A percentile compares a stretch with the other conserved stretches of the same genome.
Conservation (phyloP, 2,888 invertebrate species). For the Andricus curvator region DNA sequence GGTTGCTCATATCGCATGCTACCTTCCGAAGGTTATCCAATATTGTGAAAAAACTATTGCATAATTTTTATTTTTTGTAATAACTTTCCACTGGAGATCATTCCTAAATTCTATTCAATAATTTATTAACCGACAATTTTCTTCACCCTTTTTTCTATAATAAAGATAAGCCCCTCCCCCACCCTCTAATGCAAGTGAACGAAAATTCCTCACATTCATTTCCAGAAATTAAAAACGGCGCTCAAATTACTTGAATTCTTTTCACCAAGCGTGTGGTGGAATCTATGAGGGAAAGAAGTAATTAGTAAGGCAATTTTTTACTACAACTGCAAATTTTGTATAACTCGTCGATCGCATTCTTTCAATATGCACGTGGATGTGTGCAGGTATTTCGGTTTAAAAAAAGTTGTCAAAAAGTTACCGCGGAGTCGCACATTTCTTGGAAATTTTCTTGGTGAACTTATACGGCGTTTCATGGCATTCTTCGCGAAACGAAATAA, state of each 20-base stretch:
- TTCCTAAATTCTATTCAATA: no score
- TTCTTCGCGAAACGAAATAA: conserved; percentile 24
- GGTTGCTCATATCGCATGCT: no score
- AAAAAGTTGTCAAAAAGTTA: conserved; percentile 11
- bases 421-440: background rate
- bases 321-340: background rate
- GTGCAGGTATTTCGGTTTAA: background rate
- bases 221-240: conserved; percentile 21
- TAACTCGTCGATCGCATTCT: background rate
- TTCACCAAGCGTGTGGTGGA: background rate
- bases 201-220: background rate
- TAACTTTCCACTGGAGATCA: no score
- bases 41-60: no score
- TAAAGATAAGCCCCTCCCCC: no score
- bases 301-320: conserved; percentile 19
- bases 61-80: no score
- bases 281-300: conserved; percentile 27
- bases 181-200: no score
- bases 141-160: no score
- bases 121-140: no score
- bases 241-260: conserved; percentile 14
- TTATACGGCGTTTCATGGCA: background rate
- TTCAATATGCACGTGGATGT: background rate
- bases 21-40: no score
- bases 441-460: background rate